Evolutionary conservation across 1,140 invertebrate species (phyloP), one percentile per base, ranked within the genome.

Genomic region (Colletes gigas): DNA sequence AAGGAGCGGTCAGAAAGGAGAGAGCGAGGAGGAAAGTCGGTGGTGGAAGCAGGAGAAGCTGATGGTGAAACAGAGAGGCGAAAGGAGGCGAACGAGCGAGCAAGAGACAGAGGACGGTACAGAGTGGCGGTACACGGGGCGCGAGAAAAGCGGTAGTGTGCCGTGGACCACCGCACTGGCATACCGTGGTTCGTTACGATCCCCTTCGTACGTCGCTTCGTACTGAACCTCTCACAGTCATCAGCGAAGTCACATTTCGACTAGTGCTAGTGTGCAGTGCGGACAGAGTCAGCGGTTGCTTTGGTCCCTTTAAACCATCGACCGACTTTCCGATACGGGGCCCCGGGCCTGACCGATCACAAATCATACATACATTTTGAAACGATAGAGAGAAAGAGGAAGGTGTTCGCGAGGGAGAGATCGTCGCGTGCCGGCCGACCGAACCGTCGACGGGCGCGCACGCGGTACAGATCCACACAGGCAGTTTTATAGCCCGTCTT

Each of bases 151-250:
- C 93, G 90, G 91, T 93, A 93, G 93, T 93, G 93, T 93, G 92
- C 93, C 93, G 93, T 93, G 93, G 93, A 93, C 93, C 93, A 93
- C 91, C 92, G 93, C 92, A 93, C 93, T 93, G 93, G 93, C 92
- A 93, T 93, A 93, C 92, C 92, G 92, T 93, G 92, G 90, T 90
- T 92, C 89, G 89, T 93, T 92, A 93, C 92, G 90, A 92, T 91
- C 89, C 88, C 87, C 89, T 91, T 88, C 88, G 87, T 90, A 89
- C 87, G 86, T 84, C 81, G 82, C 86, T 70, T 80, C 90, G 88
- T 88, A 88, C 90, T 88, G 86, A 87, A 84, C 82, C 89, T 75
- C 83, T 78, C 83, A 75, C 81, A 86, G 88, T 88, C 86, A 88
- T 88, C 88, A 82, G 81, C 90, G 86, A 88, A 89, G 85, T 91